Conservation (phyloP, 1,140 invertebrate species). For the Caenorhabditis latens region DNA sequence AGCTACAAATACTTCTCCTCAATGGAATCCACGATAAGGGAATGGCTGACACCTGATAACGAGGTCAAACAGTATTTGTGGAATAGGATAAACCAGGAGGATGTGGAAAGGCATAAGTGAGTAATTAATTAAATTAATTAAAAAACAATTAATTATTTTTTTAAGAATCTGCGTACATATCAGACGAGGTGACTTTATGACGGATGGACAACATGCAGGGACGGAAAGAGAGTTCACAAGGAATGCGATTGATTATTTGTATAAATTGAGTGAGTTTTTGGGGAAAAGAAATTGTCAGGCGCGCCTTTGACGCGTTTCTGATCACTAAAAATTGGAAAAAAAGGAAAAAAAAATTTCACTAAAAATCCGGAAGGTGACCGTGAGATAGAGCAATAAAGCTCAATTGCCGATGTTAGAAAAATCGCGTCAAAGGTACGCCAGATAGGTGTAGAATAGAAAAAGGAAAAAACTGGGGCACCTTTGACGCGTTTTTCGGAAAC, state of each 20-base stretch:
- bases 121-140: not conserved
- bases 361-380: no score
- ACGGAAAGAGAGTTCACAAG: not conserved
- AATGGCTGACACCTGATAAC: not conserved
- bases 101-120: not conserved
- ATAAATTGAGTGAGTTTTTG: not conserved
- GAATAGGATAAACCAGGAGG: not conserved
- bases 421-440: no score
- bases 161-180: constrained; percentile 38
- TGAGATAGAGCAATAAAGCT: no score
- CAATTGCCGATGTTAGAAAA: no score
- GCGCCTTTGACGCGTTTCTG: not conserved
- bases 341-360: not conserved
- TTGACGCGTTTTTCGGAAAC: not conserved
- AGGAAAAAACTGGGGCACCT: not conserved
- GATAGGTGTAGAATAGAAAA: no score
- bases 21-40: not conserved
- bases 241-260: not conserved
- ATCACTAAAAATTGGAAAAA: not conserved
- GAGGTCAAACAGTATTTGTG: not conserved
- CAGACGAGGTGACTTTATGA: constrained; percentile 6
- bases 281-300: not conserved
- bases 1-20: not conserved
- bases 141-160: not conserved
- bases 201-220: not conserved